phyloP scores from a whole-genome alignment of 2,888 invertebrate species.

The Brachyptera risi region DNA sequence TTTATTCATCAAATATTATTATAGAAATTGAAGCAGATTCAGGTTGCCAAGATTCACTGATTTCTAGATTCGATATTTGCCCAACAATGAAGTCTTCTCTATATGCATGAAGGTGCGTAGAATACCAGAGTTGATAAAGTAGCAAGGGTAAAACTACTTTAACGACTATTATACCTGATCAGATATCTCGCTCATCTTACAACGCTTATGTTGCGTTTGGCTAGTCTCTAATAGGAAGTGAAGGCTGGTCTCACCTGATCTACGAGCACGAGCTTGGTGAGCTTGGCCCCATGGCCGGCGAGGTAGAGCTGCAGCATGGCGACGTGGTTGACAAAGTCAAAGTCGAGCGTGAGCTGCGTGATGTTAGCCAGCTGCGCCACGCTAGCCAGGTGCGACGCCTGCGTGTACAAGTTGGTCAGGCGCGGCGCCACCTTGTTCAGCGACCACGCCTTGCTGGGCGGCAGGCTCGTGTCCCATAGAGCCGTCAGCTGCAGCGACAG shows the following conservation, averaged over 20 bases:
- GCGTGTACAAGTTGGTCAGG: slow-evolving; percentile 32
- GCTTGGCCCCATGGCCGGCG: slow-evolving; percentile 31
- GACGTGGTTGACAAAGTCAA: slow-evolving; percentile 36
- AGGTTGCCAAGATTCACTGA: too few relatives aligned
- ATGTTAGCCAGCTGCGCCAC: slow-evolving; percentile 32
- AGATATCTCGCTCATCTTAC: too few relatives aligned
- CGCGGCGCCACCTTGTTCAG: slow-evolving; percentile 35
- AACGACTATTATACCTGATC: too few relatives aligned
- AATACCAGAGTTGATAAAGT: too few relatives aligned
- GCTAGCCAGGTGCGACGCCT: slow-evolving; percentile 34
- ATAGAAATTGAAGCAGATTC: too few relatives aligned
- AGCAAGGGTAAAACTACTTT: too few relatives aligned
- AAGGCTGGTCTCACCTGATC: slow-evolving; percentile 35
- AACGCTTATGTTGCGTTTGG: too few relatives aligned
- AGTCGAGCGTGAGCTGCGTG: slow-evolving; percentile 37
- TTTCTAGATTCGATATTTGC: too few relatives aligned
- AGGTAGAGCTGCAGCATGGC: slow-evolving; percentile 34
- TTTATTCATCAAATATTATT: too few relatives aligned
- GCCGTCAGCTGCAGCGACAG: slow-evolving; percentile 36
- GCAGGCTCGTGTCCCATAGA: slow-evolving; percentile 39
- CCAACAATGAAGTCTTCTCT: too few relatives aligned
- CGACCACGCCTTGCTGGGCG: slow-evolving; percentile 35
- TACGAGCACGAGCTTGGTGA: slow-evolving; percentile 35
- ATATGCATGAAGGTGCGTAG: too few relatives aligned
- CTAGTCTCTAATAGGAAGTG: too few relatives aligned